phyloP scores from a whole-genome alignment of 2,888 invertebrate species.

The Protonemura montana region DNA sequence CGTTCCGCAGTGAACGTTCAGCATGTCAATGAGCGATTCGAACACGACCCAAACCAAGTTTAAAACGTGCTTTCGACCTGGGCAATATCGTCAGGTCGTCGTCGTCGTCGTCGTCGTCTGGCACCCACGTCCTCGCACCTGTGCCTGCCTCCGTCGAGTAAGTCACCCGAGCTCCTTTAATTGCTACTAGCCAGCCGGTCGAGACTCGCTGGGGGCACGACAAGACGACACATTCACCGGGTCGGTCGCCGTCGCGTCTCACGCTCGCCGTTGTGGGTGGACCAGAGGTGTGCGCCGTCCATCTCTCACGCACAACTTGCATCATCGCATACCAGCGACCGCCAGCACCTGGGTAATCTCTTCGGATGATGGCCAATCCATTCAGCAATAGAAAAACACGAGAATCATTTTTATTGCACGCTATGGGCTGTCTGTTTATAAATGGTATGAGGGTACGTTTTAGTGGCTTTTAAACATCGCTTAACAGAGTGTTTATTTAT shows the following conservation, averaged over 20 bases:
- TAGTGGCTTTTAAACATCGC: background rate
- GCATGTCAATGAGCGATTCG: too few relatives aligned
- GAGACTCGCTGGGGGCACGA: background rate
- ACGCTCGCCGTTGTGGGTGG: background rate
- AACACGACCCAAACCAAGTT: too few relatives aligned
- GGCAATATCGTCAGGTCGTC: too few relatives aligned
- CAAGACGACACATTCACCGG: background rate
- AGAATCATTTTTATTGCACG: background rate
- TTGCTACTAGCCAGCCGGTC: background rate
- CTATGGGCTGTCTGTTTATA: background rate
- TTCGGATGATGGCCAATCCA: background rate
- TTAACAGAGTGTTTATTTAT: background rate
- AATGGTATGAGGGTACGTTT: background rate
- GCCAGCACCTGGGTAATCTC: background rate
- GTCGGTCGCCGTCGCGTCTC: background rate
- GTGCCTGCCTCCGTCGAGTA: conserved; percentile 10
- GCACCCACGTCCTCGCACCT: background rate
- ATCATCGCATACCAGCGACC: background rate
- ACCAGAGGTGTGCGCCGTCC: background rate
- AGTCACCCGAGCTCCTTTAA: conserved; percentile 21
- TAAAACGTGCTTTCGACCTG: too few relatives aligned
- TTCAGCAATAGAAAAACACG: conserved; percentile 2
- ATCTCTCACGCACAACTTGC: background rate
- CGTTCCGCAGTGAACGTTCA: too few relatives aligned
- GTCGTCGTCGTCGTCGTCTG: background rate